These are phyloP conservation scores for Gobiocypris rarus DNA, from an alignment of 2,113 vertebrate genomes.

Conservation along the genomic window DNA sequence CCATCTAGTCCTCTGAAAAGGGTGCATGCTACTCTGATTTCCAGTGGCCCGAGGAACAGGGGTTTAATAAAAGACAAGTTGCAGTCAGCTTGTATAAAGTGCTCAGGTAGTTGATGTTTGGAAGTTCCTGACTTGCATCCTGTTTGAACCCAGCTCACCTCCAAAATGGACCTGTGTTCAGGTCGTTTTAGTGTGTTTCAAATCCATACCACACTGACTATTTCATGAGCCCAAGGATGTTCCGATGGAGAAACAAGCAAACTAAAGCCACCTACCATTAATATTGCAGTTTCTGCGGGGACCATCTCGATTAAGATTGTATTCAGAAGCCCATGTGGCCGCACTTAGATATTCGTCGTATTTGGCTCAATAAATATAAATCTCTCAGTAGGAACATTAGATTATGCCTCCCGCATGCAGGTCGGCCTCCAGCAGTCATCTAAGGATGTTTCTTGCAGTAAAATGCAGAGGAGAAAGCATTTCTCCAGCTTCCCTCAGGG, in stretches of 20 bases:
- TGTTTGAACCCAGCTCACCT: conserved; percentile 56
- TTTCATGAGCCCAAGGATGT: conserved; percentile 63
- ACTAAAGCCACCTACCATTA: conserved; percentile 64
- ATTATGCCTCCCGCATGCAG: conserved; percentile 61
- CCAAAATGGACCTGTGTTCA: conserved; percentile 54
- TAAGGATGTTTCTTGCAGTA: conserved; percentile 41
- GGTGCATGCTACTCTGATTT: conserved; percentile 53
- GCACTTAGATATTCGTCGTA: conserved; percentile 71
- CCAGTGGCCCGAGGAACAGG: conserved; percentile 39
- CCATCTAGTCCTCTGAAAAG: not conserved
- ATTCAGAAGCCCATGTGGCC: conserved; percentile 56
- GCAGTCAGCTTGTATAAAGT: conserved; percentile 53
- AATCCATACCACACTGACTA: conserved; percentile 66
- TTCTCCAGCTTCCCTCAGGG: conserved; percentile 66
- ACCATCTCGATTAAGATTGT: conserved; percentile 65
- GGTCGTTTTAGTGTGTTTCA: conserved; percentile 55
- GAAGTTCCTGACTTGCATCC: conserved; percentile 52
- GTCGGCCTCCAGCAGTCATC: conserved; percentile 55
- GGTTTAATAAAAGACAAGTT: conserved; percentile 65
- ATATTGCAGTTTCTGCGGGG: conserved; percentile 75
- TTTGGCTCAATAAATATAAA: conserved; percentile 70
- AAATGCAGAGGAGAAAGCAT: conserved; percentile 54
- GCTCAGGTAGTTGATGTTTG: conserved; percentile 31
- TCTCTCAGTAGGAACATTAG: conserved; percentile 59
- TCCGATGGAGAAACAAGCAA: conserved; percentile 48